Conservation (phyloP, 1,140 invertebrate species). For the Dolichoris vasculosae region DNA sequence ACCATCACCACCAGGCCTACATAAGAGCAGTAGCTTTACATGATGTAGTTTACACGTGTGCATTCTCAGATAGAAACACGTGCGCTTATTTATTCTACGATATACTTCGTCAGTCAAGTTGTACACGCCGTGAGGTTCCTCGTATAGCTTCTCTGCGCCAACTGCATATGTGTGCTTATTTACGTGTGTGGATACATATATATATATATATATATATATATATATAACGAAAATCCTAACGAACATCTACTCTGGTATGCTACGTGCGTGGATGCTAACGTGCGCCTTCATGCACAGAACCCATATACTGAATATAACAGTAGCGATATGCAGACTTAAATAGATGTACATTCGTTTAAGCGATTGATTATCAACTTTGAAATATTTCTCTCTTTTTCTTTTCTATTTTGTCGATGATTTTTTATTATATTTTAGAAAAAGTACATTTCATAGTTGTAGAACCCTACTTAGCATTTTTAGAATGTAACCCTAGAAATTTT, state of each 20-base stretch:
- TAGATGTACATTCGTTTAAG: constrained; percentile 38
- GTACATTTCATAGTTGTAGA: too few species aligned
- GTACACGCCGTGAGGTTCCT: neutral
- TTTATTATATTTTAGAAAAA: neutral
- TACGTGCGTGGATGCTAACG: constrained; percentile 62
- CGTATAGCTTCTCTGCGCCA: neutral
- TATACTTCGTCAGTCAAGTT: neutral
- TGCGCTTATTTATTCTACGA: neutral
- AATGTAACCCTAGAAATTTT: too few species aligned
- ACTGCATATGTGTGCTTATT: neutral
- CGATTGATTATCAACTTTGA: constrained; percentile 40
- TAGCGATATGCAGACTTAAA: constrained; percentile 36
- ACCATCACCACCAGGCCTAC: constrained; percentile 72
- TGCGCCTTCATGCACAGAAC: constrained; percentile 49
- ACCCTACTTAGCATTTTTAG: too few species aligned
- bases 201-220: neutral
- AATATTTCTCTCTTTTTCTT: neutral
- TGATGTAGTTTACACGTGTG: neutral
- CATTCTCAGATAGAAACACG: neutral
- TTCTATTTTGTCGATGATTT: neutral
- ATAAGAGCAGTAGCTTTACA: too few species aligned
- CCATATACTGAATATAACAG: constrained; percentile 18
- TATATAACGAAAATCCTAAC: constrained; percentile 55
- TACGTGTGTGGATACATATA: neutral
- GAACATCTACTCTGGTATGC: constrained; percentile 61